phyloP scores from a whole-genome alignment of 2,797 vertebrate genomes.

The Somateria mollissima region DNA sequence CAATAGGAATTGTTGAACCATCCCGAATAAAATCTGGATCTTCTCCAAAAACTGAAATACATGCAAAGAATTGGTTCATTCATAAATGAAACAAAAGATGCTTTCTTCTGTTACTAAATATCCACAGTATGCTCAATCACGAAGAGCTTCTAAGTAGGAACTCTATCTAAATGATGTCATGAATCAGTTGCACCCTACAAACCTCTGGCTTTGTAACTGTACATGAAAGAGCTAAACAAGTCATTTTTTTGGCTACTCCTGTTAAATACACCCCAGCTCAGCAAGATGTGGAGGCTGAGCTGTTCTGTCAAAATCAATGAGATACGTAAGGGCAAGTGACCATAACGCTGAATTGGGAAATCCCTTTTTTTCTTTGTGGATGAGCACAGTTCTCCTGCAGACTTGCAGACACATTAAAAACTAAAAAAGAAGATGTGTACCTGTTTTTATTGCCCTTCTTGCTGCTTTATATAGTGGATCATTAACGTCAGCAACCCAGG shows the following conservation, averaged over 20 bases:
- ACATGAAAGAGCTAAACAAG: not conserved
- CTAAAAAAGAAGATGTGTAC: constrained; percentile 56
- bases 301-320: not conserved
- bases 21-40: constrained; percentile 91
- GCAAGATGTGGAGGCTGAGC: not conserved
- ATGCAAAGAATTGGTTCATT: not conserved
- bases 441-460: constrained; percentile 85
- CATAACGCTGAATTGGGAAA: not conserved
- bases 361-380: not conserved
- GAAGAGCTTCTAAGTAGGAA: not conserved
- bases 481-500: constrained; percentile 84
- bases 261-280: not conserved
- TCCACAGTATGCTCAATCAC: not conserved
- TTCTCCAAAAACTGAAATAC: constrained; percentile 84
- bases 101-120: not conserved
- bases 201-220: not conserved
- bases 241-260: not conserved
- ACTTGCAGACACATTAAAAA: not conserved
- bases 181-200: not conserved
- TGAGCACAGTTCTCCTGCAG: not conserved
- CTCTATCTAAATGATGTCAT: not conserved
- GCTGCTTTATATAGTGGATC: constrained; percentile 85
- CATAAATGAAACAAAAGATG: not conserved
- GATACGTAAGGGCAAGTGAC: not conserved
- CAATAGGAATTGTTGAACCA: constrained; percentile 90